Percentiles rank a stretch among this genome's conserved stretches.
Conservation (phyloP, 2,113 vertebrate genomes). For the Dicaeum eximium region DNA sequence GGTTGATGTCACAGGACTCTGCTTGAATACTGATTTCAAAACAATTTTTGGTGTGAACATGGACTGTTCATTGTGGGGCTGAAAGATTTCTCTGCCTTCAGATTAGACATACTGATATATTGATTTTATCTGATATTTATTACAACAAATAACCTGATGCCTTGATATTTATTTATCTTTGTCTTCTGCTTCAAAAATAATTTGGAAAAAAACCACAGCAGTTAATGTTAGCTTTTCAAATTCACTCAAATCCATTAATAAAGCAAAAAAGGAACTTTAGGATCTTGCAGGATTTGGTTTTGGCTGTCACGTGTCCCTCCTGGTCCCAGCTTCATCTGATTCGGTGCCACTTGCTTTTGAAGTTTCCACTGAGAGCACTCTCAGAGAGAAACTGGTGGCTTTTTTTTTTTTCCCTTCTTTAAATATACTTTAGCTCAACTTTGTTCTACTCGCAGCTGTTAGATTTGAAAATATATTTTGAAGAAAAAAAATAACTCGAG, state of each 20-base stretch:
- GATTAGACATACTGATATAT: not conserved
- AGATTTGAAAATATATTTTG: slow-evolving; percentile 67
- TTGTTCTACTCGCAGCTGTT: slow-evolving; percentile 66
- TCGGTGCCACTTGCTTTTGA: slow-evolving; percentile 43
- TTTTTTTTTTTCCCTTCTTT: slow-evolving; percentile 12
- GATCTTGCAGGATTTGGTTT: not conserved
- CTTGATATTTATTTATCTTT: not conserved
- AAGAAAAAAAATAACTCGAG: slow-evolving; percentile 34
- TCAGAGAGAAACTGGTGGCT: not conserved
- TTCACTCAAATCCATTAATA: not conserved
- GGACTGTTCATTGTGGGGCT: not conserved
- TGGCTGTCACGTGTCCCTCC: not conserved
- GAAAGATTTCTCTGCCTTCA: not conserved
- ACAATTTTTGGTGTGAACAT: not conserved
- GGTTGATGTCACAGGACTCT: not conserved
- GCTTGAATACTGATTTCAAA: not conserved
- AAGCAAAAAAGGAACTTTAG: not conserved
- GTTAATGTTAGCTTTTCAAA: not conserved
- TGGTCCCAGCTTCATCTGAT: slow-evolving; percentile 34
- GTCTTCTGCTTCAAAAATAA: not conserved
- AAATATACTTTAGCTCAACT: slow-evolving; percentile 62
- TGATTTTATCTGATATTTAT: not conserved
- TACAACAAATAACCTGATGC: not conserved
- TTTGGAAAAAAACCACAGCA: not conserved
- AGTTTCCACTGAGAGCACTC: slow-evolving; percentile 44